Evolutionary conservation across 2,888 invertebrate genomes (phyloP).

Genomic region (Coecobrya sp.): DNA sequence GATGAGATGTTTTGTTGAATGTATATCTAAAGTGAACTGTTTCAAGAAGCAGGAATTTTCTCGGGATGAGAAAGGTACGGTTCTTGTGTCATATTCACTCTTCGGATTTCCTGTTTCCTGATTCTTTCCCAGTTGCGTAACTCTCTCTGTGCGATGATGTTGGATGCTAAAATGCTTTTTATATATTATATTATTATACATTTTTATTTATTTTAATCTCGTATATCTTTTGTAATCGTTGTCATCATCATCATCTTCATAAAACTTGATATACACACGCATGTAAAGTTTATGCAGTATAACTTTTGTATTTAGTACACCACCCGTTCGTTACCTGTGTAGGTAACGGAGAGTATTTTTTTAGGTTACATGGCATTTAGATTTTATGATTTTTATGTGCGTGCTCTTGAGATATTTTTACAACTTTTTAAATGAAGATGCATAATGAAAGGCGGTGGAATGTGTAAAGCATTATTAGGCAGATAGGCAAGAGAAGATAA

Average conservation of each 20-base stretch:
- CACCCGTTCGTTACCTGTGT: not conserved
- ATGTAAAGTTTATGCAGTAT: not conserved
- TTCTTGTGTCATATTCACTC: slow-evolving; percentile 65
- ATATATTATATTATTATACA: not conserved
- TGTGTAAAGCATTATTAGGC: not conserved
- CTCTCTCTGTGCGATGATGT: slow-evolving; percentile 19
- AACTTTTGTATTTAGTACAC: not conserved
- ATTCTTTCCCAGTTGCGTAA: slow-evolving; percentile 53
- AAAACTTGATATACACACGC: not conserved
- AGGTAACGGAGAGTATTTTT: not conserved
- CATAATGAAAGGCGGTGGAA: not conserved
- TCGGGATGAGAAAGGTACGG: slow-evolving; percentile 78
- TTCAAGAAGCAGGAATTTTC: slow-evolving; percentile 69
- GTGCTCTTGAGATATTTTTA: not conserved
- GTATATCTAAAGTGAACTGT: slow-evolving; percentile 27
- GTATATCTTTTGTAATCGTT: slow-evolving; percentile 20
- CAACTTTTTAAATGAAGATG: not conserved
- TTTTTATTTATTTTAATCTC: slow-evolving; percentile 22
- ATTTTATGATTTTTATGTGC: not conserved
- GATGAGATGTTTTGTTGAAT: not conserved
- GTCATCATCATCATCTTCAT: slow-evolving; percentile 25
- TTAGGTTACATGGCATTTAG: not conserved
- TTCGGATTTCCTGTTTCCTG: slow-evolving; percentile 81
- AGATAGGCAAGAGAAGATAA: not conserved
- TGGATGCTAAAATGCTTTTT: slow-evolving; percentile 15